These are phyloP conservation scores for Silurus asotus DNA, from an alignment of 2,113 vertebrate genomes.

Conservation along the genomic window DNA sequence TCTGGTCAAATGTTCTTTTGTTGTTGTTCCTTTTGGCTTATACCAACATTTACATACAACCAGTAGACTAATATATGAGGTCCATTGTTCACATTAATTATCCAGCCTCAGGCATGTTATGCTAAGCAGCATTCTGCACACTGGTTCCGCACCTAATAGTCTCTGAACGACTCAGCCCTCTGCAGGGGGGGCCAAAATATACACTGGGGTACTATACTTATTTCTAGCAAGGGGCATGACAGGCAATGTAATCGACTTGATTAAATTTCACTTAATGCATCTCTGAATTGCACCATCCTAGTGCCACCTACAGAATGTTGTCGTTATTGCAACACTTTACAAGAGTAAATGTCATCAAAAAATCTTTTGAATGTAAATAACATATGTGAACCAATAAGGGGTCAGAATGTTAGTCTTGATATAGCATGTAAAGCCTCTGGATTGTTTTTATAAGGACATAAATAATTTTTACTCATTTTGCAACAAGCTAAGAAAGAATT, in stretches of 20 bases:
- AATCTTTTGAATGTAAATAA: not conserved
- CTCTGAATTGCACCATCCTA: not conserved
- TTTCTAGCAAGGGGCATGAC: not conserved
- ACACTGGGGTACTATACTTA: too few relatives aligned
- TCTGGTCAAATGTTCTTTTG: not conserved
- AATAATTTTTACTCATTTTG: not conserved
- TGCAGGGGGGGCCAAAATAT: not conserved
- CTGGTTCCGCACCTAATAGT: not conserved
- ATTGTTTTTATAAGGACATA: not conserved
- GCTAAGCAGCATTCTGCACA: not conserved
- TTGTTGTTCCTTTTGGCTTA: not conserved
- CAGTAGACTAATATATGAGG: not conserved
- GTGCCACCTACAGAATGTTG: not conserved
- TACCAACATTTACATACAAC: not conserved
- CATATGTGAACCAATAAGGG: not conserved
- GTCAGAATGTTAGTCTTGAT: not conserved
- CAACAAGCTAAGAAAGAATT: not conserved
- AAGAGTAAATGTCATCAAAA: not conserved
- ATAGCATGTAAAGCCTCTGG: not conserved
- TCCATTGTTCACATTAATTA: not conserved
- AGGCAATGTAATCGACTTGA: not conserved
- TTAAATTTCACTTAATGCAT: not conserved
- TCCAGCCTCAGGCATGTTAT: not conserved
- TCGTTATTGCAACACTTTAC: not conserved
- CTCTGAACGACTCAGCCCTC: not conserved